Evolutionary conservation across 2,888 invertebrate genomes (phyloP).

Genomic region (Hymenopus coronatus): DNA sequence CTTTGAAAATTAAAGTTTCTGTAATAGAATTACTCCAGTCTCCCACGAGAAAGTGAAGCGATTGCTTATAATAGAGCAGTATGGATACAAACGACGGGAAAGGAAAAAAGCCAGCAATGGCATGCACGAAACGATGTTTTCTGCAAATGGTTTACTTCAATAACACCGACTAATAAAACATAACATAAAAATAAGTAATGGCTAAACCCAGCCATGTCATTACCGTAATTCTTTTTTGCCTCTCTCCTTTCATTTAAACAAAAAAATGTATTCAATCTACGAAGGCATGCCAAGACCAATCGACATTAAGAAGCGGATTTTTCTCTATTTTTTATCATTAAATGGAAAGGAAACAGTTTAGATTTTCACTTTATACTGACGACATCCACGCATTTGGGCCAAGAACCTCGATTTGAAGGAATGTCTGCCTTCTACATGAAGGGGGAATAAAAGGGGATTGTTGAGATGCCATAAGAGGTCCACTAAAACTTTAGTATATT

Average conservation of each 20-base stretch:
- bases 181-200: not conserved
- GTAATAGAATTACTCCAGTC: not conserved
- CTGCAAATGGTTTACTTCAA: not conserved
- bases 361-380: not conserved
- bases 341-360: not conserved
- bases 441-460: not conserved
- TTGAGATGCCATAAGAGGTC: not conserved
- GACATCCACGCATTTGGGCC: not conserved
- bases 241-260: not conserved
- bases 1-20: not conserved
- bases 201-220: not conserved
- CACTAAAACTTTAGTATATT: not conserved
- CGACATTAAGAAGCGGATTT: not conserved
- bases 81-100: not conserved
- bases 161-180: not conserved
- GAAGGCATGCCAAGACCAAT: not conserved
- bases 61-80: not conserved
- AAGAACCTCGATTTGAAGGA: not conserved
- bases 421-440: not conserved
- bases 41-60: not conserved
- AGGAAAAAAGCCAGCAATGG: not conserved
- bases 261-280: not conserved
- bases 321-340: not conserved
- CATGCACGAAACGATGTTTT: not conserved
- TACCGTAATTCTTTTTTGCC: not conserved